These are phyloP conservation scores for Linepithema humile DNA, from an alignment of 1,140 invertebrate species.

Conservation along the genomic window DNA sequence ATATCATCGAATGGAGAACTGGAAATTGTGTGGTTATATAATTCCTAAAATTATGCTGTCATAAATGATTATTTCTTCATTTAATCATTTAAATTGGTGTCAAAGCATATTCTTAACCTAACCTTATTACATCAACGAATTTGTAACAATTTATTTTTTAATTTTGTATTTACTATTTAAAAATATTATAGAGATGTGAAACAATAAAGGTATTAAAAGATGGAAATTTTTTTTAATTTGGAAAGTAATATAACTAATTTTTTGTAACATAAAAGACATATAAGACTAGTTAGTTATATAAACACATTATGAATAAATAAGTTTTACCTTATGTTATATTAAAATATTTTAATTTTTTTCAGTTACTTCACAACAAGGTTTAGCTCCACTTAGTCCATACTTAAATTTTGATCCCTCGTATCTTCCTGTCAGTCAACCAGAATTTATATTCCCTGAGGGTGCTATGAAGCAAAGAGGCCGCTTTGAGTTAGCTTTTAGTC, in stretches of 20 bases:
- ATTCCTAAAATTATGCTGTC: not conserved
- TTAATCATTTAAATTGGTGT: not conserved
- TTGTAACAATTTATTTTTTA: not conserved
- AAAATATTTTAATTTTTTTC: slow-evolving; percentile 54
- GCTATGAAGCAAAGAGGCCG: slow-evolving; percentile 91
- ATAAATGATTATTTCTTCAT: not conserved
- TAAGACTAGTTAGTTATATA: not conserved
- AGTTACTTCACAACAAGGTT: slow-evolving; percentile 79
- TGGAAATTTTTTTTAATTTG: too few species aligned
- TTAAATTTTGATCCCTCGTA: slow-evolving; percentile 96
- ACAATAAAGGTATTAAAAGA: too few species aligned
- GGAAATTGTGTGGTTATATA: not conserved
- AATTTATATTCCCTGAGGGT: slow-evolving; percentile 97
- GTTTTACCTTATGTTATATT: not conserved
- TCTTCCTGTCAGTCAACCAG: slow-evolving; percentile 92
- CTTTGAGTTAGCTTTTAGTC: slow-evolving; percentile 95
- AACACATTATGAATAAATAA: not conserved
- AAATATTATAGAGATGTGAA: too few species aligned
- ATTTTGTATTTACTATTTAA: too few species aligned
- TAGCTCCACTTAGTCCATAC: slow-evolving; percentile 92
- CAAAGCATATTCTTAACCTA: slow-evolving; percentile 21
- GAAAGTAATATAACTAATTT: too few species aligned
- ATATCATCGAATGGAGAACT: not conserved
- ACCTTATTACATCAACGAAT: not conserved
- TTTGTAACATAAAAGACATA: not conserved